These are phyloP conservation scores for Centropristis striata DNA, from an alignment of 2,113 vertebrate species.

Conservation along the genomic window DNA sequence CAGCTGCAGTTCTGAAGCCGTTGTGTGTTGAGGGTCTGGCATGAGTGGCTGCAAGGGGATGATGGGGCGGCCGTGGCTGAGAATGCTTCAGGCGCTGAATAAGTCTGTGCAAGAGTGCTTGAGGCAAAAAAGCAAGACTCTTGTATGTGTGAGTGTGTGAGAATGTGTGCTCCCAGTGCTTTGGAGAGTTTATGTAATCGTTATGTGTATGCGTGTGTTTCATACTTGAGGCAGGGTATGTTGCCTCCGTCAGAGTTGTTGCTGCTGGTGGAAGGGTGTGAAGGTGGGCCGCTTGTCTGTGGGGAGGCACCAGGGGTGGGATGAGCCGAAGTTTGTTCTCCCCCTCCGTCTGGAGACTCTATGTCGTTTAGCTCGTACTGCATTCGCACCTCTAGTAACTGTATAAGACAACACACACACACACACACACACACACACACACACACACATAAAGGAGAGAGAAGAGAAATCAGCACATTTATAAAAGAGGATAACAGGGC, in stretches of 20 bases:
- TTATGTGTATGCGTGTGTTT: constrained; percentile 10
- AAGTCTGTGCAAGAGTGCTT: constrained; percentile 66
- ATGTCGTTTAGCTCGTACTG: constrained; percentile 94
- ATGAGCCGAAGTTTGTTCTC: constrained; percentile 90
- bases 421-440: constrained; percentile 1
- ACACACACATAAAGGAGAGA: too few species aligned
- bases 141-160: constrained; percentile 33
- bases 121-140: constrained; percentile 65
- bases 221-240: constrained; percentile 96
- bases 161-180: constrained; percentile 30
- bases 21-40: constrained; percentile 51
- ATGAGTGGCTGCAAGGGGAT: constrained; percentile 56
- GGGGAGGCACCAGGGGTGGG: constrained; percentile 91
- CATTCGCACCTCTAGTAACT: constrained; percentile 96
- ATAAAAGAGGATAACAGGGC: not conserved
- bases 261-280: constrained; percentile 96
- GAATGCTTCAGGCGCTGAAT: constrained; percentile 63
- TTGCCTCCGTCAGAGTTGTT: constrained; percentile 97
- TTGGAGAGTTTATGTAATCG: constrained; percentile 20
- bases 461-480: not conserved
- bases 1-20: constrained; percentile 57
- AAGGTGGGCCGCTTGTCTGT: constrained; percentile 91
- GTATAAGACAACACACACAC: constrained; percentile 28
- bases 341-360: constrained; percentile 91
- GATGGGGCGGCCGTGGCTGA: constrained; percentile 53